A percentile compares a stretch with the other conserved stretches of the same genome.
These are phyloP conservation scores for Rhopalosiphum padi DNA, from an alignment of 1,140 invertebrate species.

Conservation along the genomic window DNA sequence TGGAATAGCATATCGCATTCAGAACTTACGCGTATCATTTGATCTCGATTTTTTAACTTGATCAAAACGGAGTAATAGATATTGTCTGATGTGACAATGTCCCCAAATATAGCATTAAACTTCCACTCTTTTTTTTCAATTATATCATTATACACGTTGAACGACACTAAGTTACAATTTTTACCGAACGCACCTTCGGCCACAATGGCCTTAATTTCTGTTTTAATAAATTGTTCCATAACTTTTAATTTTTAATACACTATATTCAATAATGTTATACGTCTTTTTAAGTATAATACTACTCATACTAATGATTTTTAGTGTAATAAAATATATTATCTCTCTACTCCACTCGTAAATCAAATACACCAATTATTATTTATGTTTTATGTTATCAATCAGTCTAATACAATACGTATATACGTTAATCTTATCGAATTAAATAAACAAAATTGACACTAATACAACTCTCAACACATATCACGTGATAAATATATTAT, in stretches of 20 bases:
- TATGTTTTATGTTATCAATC: background rate
- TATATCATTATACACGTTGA: background rate
- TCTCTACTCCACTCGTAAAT: background rate
- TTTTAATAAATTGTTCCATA: background rate
- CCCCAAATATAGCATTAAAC: slow-evolving; percentile 41
- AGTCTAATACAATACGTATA: background rate
- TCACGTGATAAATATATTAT: background rate
- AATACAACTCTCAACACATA: background rate
- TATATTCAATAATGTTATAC: background rate
- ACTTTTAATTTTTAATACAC: background rate
- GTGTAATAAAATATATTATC: background rate
- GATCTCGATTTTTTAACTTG: slow-evolving; percentile 5
- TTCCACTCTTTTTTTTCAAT: background rate
- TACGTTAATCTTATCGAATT: too few species aligned
- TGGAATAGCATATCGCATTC: slow-evolving; percentile 4
- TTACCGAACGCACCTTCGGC: slow-evolving; percentile 7
- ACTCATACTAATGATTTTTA: background rate
- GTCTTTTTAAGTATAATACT: background rate
- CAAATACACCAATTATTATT: background rate
- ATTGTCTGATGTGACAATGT: background rate
- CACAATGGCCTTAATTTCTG: background rate
- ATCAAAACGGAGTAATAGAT: background rate
- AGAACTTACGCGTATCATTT: background rate
- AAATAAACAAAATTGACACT: background rate
- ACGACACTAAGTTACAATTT: slow-evolving; percentile 33